Evolutionary conservation across 2,113 vertebrate species (phyloP).

Genomic region (Pterophyllum scalare): DNA sequence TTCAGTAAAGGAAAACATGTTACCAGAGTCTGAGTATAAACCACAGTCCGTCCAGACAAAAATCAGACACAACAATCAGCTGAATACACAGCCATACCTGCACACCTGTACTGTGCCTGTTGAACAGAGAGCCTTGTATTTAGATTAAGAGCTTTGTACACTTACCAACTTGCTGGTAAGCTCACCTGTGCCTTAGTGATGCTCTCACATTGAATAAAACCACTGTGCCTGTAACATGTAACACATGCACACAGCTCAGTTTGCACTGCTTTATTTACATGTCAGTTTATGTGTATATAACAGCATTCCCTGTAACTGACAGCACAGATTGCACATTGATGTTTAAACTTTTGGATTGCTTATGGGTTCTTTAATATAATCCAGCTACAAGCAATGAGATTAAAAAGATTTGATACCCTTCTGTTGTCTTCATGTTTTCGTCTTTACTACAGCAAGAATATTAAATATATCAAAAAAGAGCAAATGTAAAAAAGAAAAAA

Average conservation of each 20-base stretch:
- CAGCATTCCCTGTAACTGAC: conserved; percentile 21
- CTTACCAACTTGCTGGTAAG: background rate
- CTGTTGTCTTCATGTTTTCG: background rate
- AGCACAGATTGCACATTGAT: conserved; percentile 36
- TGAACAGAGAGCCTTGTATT: conserved; percentile 17
- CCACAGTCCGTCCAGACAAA: background rate
- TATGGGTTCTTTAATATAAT: conserved; percentile 18
- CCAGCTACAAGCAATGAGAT: background rate
- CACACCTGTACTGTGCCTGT: background rate
- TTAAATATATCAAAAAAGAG: background rate
- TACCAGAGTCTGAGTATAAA: background rate
- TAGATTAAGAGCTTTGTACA: background rate
- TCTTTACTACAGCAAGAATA: background rate
- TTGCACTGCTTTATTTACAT: conserved; percentile 54
- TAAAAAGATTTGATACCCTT: conserved; percentile 32
- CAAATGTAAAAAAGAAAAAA: background rate
- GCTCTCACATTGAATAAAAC: conserved; percentile 12
- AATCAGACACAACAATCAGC: background rate
- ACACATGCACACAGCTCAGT: background rate
- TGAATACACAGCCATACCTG: background rate
- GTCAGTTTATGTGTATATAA: conserved; percentile 28
- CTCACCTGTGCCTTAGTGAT: background rate
- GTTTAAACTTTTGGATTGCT: conserved; percentile 27
- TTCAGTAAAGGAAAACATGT: background rate
- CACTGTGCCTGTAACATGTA: conserved; percentile 26